phyloP scores from a whole-genome alignment of 2,113 vertebrate species.

The Sporophila hypoxantha region DNA sequence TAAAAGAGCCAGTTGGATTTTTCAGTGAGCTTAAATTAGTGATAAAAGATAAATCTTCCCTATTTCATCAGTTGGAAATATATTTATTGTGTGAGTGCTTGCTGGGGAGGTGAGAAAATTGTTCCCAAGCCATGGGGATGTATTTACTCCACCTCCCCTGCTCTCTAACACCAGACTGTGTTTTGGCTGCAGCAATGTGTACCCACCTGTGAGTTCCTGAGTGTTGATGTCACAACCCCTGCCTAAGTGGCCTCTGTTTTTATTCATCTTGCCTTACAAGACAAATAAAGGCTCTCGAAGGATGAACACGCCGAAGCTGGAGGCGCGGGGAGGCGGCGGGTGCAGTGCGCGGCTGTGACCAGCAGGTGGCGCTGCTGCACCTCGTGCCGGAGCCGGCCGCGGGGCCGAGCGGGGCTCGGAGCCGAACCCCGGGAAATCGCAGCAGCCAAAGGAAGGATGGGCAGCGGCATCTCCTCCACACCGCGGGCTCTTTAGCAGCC shows the following conservation, averaged over 20 bases:
- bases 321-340: fast-evolving
- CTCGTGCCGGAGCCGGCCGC: neutral
- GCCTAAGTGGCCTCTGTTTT: neutral
- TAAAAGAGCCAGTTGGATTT: neutral
- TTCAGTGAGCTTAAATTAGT: constrained; percentile 7
- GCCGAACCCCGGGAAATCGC: neutral
- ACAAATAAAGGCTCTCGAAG: neutral
- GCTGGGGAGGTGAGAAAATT: neutral
- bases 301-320: neutral
- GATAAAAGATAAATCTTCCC: constrained; percentile 5
- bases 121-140: neutral
- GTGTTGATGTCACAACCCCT: neutral
- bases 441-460: neutral
- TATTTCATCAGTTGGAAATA: neutral
- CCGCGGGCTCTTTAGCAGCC: neutral
- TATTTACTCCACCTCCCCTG: neutral
- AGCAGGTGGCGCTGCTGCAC: neutral
- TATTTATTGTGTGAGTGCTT: neutral
- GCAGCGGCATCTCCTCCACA: neutral
- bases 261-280: neutral
- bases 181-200: neutral
- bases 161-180: neutral
- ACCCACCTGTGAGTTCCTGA: neutral
- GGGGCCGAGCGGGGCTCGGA: neutral
- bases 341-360: neutral